Evolutionary conservation across 1,140 invertebrate species (phyloP).

Genomic region (Cyclina sinensis): DNA sequence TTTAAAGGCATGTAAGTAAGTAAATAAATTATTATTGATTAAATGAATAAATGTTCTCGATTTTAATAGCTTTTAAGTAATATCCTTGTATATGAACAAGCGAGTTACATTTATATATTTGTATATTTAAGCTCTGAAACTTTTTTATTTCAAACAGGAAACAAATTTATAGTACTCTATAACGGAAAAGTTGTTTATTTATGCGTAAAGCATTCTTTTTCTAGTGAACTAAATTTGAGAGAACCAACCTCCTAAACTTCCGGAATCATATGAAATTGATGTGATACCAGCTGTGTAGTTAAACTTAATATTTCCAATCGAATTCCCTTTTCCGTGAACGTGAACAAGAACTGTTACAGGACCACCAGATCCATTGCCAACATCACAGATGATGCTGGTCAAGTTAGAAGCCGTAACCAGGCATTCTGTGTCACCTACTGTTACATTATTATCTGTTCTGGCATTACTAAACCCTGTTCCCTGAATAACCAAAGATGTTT

Average conservation of each 20-base stretch:
- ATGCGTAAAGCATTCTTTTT: too few relatives aligned
- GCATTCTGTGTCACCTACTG: conserved; percentile 71
- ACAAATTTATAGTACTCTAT: too few relatives aligned
- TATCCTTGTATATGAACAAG: too few relatives aligned
- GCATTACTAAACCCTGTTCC: conserved; percentile 73
- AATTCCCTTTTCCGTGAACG: conserved; percentile 73
- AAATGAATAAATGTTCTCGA: too few relatives aligned
- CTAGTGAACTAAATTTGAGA: too few relatives aligned
- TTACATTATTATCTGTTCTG: conserved; percentile 70
- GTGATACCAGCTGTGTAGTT: conserved; percentile 67
- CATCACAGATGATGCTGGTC: conserved; percentile 71
- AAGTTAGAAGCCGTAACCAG: conserved; percentile 58
- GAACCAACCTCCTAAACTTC: conserved; percentile 79
- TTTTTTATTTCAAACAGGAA: too few relatives aligned
- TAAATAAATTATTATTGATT: too few relatives aligned
- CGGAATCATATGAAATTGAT: conserved; percentile 66
- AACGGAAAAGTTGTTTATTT: too few relatives aligned
- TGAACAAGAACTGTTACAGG: conserved; percentile 72
- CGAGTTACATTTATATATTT: too few relatives aligned
- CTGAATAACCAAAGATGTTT: conserved; percentile 65
- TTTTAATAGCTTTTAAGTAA: too few relatives aligned
- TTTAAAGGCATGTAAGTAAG: too few relatives aligned
- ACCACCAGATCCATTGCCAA: conserved; percentile 78
- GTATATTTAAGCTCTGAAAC: too few relatives aligned
- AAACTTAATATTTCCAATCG: conserved; percentile 68